Conservation (phyloP, 2,888 invertebrate species). For the Punctoribates punctum region DNA sequence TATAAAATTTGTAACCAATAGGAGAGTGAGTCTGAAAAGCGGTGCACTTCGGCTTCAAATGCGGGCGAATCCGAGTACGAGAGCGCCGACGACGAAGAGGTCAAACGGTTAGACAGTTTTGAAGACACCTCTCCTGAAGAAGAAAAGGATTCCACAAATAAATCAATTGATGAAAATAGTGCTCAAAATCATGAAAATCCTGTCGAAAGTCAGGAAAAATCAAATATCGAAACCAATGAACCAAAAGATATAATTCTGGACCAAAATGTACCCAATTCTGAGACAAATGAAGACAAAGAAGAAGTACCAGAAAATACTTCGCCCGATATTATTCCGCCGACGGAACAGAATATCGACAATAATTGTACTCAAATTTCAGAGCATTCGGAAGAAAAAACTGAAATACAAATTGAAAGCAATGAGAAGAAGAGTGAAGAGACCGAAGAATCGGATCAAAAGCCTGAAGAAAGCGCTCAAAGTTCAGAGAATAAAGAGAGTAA, state of each 20-base stretch:
- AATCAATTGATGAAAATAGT: conserved; percentile 19
- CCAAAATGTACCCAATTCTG: no score
- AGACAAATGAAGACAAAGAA: no score
- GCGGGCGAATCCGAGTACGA: conserved; percentile 52
- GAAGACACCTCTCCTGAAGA: conserved; percentile 24
- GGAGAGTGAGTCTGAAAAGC: conserved; percentile 40
- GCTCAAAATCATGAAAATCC: background rate
- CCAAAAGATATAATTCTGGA: no score
- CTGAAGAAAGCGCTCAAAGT: background rate
- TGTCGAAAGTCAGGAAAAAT: no score
- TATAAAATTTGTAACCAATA: background rate
- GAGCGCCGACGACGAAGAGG: conserved; percentile 51
- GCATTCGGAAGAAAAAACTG: background rate
- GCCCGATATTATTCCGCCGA: no score
- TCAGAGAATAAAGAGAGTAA: background rate
- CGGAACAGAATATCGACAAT: background rate
- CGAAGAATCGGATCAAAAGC: background rate
- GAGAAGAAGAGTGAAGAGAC: background rate
- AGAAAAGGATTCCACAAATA: background rate
- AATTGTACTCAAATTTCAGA: background rate
- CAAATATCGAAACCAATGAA: no score
- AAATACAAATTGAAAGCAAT: conserved; percentile 27
- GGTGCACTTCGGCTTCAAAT: conserved; percentile 42
- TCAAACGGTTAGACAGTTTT: conserved; percentile 45
- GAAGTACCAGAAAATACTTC: no score